Percentiles rank a stretch among this genome's conserved stretches.
Conservation (phyloP, 2,113 vertebrate genomes). For the Microtus pennsylvanicus region DNA sequence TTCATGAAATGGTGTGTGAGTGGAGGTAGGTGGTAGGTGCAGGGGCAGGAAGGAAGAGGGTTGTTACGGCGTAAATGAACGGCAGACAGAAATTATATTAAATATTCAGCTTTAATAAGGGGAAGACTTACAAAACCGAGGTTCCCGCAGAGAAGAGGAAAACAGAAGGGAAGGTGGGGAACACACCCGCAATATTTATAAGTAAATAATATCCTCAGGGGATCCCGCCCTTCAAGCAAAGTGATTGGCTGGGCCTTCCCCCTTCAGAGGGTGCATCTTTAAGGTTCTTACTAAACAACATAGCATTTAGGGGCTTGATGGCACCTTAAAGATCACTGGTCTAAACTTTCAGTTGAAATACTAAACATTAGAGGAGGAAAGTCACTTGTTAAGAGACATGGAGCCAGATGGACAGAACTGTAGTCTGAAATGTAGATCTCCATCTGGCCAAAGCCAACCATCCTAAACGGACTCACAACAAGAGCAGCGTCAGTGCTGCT, state of each 20-base stretch:
- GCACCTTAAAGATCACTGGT: neutral
- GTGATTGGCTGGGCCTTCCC: too few relatives aligned
- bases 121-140: too few relatives aligned
- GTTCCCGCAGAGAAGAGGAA: too few relatives aligned
- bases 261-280: conserved; percentile 16
- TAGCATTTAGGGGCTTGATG: conserved; percentile 15
- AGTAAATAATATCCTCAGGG: too few relatives aligned
- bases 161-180: too few relatives aligned
- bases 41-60: neutral
- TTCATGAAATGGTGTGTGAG: neutral
- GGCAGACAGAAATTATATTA: too few relatives aligned
- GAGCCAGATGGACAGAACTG: conserved; percentile 10
- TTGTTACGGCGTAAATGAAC: too few relatives aligned
- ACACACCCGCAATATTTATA: too few relatives aligned
- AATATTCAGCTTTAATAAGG: too few relatives aligned
- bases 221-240: too few relatives aligned
- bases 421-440: neutral
- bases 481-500: neutral
- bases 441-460: neutral
- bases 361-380: conserved; percentile 67
- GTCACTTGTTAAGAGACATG: conserved; percentile 65
- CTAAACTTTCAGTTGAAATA: conserved; percentile 1
- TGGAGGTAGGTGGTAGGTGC: neutral
- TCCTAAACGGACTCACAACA: neutral
- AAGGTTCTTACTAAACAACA: conserved; percentile 10